phyloP scores from a whole-genome alignment of 2,888 invertebrate genomes.

The Stenichneumon culpator region DNA sequence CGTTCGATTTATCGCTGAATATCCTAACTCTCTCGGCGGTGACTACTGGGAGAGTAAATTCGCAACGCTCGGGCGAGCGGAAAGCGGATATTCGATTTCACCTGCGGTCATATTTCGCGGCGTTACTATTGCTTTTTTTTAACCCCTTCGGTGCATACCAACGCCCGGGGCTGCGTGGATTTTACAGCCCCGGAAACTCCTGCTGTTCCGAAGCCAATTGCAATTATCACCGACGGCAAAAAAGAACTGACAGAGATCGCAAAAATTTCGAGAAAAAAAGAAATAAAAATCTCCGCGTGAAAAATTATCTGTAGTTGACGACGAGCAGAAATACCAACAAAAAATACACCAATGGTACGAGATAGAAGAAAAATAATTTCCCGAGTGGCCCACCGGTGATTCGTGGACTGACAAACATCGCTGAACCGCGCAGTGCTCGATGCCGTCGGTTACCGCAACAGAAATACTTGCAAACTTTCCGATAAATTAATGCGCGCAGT shows the following conservation, averaged over 20 bases:
- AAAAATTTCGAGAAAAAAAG: not conserved
- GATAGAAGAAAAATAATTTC: conserved; percentile 5
- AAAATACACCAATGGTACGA: not conserved
- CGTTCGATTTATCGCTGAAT: conserved; percentile 49
- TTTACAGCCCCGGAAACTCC: not conserved
- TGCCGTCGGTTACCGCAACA: not conserved
- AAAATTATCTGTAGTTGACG: not conserved
- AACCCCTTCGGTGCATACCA: not conserved
- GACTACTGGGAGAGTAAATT: conserved; percentile 53
- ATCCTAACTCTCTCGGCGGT: conserved; percentile 51
- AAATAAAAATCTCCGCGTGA: conserved; percentile 39
- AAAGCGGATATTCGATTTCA: conserved; percentile 71
- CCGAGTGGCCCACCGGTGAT: not conserved
- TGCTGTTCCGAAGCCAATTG: not conserved
- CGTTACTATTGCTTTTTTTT: not conserved
- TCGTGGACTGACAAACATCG: not conserved
- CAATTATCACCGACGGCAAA: not conserved
- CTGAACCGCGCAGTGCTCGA: not conserved
- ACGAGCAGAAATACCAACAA: not conserved
- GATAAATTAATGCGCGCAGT: not conserved
- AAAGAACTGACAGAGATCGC: conserved; percentile 35
- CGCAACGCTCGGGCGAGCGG: conserved; percentile 49
- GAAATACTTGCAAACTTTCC: not conserved
- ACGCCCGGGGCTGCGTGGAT: not conserved
- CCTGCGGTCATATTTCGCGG: conserved; percentile 62